phyloP scores from a whole-genome alignment of 2,888 invertebrate species.

The Callosobruchus maculatus region DNA sequence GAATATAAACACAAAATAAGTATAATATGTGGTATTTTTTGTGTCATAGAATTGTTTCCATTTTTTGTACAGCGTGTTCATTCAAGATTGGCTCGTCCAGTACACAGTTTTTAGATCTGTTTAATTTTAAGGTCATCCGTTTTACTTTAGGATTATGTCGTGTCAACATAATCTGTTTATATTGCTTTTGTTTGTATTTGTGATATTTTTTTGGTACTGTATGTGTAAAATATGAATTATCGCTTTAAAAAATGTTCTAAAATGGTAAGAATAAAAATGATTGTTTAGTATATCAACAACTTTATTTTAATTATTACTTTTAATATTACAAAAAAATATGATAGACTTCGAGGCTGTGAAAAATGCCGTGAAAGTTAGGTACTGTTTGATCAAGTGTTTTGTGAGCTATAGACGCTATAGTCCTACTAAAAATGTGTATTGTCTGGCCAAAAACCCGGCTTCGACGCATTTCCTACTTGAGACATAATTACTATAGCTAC shows the following conservation, averaged over 20 bases:
- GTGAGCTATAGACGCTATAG: no score
- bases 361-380: no score
- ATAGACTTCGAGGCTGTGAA: no score
- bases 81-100: background rate
- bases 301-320: no score
- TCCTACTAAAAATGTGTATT: no score
- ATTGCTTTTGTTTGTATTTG: slow-evolving; percentile 49
- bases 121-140: slow-evolving; percentile 2
- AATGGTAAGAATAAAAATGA: slow-evolving; percentile 30
- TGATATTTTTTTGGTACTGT: slow-evolving; percentile 59
- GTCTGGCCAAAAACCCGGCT: no score
- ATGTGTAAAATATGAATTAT: slow-evolving; percentile 58
- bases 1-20: background rate
- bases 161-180: slow-evolving; percentile 34
- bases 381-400: no score
- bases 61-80: slow-evolving; percentile 5
- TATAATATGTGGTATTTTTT: background rate
- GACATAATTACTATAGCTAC: no score
- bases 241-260: slow-evolving; percentile 41
- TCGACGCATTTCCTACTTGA: no score
- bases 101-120: background rate
- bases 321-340: no score
- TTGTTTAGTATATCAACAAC: no score
- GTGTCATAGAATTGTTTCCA: background rate
- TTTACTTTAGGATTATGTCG: slow-evolving; percentile 19